Base-by-base conservation (phyloP, 2,797 vertebrate genomes). In the Atherinosoma microstoma region DNA sequence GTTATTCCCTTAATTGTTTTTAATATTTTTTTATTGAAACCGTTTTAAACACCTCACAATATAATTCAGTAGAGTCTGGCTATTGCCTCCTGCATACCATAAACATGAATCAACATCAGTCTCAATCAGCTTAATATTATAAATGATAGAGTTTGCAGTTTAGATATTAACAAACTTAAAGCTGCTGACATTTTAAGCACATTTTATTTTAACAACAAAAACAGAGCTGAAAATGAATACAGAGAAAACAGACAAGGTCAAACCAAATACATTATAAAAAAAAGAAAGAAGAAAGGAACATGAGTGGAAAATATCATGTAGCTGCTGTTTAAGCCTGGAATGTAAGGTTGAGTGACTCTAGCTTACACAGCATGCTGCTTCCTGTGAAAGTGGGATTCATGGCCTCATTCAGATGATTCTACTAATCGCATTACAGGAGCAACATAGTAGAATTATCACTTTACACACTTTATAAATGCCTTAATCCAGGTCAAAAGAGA, bases 341-440 rank as follows among this genome's bases (percentile, higher is more conserved):
- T 83, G 30, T 65, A 67, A 76, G 58, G 53, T 20, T 75, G 27
- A 84, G 58, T 70, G 51, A 38, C 64, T 67, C 45, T 12, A 35
- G 24, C 29, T 76, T 57, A 53, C 57, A 64, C 29, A 57, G 38
- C 60, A 29, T 42, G 61, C 45, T 83, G 58, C 36, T 72, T 45
- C 38, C 68, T 75, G 78, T 82, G 58, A 85, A 73, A 85, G 57
- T 72, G 22, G 62, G 67, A 75, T 80, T 80, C 77, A 53, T 65
- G 76, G 68, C 77, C 78, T 87, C 58, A 68, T 88, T 84, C 85
- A 83, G 78, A 83, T 76, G 75, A 87, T 87, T 88, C 58, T 59
- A 82, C 75, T 91, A 93, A 92, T 91, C 82, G 57, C 79, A 87
- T 92, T 91, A 88, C 58, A 80, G 62, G 58, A 83, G 84, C 62